Conservation (phyloP, 2,888 invertebrate species). For the Eristalis arbustorum region DNA sequence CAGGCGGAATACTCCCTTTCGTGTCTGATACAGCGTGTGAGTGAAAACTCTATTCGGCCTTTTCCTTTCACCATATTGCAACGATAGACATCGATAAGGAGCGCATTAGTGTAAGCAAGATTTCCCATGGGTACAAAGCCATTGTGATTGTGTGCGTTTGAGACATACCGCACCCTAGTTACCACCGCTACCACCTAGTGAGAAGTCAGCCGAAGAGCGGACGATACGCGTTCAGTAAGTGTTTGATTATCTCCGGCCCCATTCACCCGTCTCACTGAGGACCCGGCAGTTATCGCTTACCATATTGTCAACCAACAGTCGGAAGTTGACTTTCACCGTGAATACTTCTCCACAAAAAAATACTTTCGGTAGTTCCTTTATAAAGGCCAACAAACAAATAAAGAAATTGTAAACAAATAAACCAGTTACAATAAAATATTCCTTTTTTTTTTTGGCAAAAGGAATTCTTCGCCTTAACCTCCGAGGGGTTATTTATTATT, state of each 20-base stretch:
- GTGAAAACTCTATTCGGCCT: constrained; percentile 13
- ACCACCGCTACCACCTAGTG: constrained; percentile 55
- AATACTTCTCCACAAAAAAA: constrained; percentile 44
- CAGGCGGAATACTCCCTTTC: constrained; percentile 37
- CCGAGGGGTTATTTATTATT: background rate
- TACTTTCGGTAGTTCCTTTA: constrained; percentile 30
- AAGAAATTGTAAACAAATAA: background rate
- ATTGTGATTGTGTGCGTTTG: constrained; percentile 49
- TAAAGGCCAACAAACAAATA: constrained; percentile 14
- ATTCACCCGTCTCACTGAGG: constrained; percentile 59
- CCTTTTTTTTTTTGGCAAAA: background rate
- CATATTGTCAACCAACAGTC: constrained; percentile 57
- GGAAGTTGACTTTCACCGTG: constrained; percentile 65
- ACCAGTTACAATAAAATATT: background rate
- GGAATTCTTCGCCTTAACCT: background rate
- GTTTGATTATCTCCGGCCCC: constrained; percentile 56
- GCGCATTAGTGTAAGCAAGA: constrained; percentile 59
- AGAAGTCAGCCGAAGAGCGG: constrained; percentile 57
- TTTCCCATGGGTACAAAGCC: constrained; percentile 57
- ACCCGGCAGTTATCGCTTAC: constrained; percentile 64
- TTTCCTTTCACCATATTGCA: constrained; percentile 16
- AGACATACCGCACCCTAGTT: constrained; percentile 69
- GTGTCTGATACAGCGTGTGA: constrained; percentile 16
- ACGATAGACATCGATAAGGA: constrained; percentile 42
- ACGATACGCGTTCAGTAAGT: constrained; percentile 55